Conservation (phyloP, 2,888 invertebrate genomes). For the Xestoiulus laeticollis region DNA sequence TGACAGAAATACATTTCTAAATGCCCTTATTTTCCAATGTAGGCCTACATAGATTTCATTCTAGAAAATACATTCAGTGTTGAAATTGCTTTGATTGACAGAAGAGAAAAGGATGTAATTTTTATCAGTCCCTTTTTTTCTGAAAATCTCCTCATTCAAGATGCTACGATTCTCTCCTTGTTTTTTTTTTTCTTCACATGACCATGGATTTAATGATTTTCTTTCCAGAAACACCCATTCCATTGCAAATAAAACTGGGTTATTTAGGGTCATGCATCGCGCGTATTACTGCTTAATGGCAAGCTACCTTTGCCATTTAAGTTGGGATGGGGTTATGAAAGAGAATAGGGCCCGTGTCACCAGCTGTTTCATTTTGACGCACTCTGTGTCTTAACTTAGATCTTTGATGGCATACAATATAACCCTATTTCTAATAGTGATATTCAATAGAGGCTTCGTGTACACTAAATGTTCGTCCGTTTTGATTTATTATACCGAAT, state of each 20-base stretch:
- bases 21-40: too few relatives aligned
- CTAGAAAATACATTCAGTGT: too few relatives aligned
- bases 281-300: not conserved
- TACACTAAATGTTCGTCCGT: slow-evolving; percentile 9
- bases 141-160: not conserved
- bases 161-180: not conserved
- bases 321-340: not conserved
- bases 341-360: not conserved
- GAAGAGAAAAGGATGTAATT: not conserved
- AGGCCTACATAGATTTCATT: too few relatives aligned
- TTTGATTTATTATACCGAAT: slow-evolving; percentile 10
- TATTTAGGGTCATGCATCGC: slow-evolving; percentile 2
- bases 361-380: slow-evolving; percentile 26
- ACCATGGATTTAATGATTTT: not conserved
- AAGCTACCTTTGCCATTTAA: not conserved
- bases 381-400: not conserved
- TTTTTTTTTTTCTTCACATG: not conserved
- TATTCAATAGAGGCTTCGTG: not conserved
- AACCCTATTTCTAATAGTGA: not conserved
- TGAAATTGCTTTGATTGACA: too few relatives aligned
- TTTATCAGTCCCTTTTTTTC: not conserved
- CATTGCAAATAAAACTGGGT: not conserved
- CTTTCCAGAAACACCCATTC: not conserved
- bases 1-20: too few relatives aligned
- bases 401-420: not conserved